phyloP scores from a whole-genome alignment of 30 jellyfish, hydroid and myxozoan species.

The Chrysaora quinquecirrha region DNA sequence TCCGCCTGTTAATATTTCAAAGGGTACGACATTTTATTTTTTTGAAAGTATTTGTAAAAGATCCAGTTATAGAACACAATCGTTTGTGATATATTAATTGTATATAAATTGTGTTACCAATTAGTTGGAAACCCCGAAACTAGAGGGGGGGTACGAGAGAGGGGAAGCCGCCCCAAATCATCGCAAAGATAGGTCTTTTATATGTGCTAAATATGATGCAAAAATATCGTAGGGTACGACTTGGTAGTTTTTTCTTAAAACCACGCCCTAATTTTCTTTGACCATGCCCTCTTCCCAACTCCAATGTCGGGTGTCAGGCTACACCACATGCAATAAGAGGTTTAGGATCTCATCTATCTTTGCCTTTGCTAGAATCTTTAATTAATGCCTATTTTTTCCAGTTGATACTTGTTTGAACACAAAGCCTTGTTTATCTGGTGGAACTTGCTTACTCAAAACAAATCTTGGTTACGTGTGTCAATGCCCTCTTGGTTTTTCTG shows the following conservation, averaged over 20 bases:
- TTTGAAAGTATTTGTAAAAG: not conserved
- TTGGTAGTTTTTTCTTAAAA: too few species aligned
- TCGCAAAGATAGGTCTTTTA: too few species aligned
- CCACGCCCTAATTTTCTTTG: too few species aligned
- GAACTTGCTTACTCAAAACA: not conserved
- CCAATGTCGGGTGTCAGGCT: too few species aligned
- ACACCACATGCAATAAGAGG: too few species aligned
- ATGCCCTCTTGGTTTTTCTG: not conserved
- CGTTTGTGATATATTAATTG: not conserved
- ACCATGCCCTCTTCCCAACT: not conserved
- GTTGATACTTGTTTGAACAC: not conserved
- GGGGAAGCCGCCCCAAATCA: too few species aligned
- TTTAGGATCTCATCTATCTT: too few species aligned
- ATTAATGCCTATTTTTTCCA: not conserved
- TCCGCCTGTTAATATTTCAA: not conserved
- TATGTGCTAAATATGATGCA: too few species aligned
- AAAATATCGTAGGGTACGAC: too few species aligned
- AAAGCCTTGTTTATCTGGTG: not conserved
- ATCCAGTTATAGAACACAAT: not conserved
- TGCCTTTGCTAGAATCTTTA: too few species aligned
- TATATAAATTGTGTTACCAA: too few species aligned
- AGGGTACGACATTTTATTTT: not conserved
- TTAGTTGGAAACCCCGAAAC: too few species aligned
- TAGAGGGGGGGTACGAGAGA: not conserved
- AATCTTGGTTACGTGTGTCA: not conserved